These are phyloP conservation scores for Acrocephalus kingi DNA, from an alignment of 2,113 vertebrate species.

Conservation along the genomic window DNA sequence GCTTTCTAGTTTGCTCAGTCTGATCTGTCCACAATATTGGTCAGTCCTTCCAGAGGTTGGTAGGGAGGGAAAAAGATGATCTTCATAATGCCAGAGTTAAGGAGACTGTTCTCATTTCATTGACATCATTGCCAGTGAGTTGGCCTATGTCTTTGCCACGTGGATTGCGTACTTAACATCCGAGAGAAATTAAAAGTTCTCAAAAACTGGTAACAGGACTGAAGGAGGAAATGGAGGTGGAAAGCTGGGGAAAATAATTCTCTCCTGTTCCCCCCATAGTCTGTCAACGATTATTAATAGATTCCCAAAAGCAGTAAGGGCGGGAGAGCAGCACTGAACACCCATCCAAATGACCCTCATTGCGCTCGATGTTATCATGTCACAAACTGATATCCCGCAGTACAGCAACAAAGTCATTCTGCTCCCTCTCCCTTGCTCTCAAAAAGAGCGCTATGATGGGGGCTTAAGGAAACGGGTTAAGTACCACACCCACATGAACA, in stretches of 20 bases:
- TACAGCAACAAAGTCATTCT: neutral
- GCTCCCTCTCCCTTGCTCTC: neutral
- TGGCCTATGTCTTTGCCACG: accelerated
- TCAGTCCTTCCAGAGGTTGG: neutral
- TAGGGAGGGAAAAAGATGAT: neutral
- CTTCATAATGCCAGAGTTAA: neutral
- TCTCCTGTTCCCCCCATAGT: neutral
- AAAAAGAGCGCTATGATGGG: accelerated
- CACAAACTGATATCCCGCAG: neutral
- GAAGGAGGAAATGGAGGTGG: neutral
- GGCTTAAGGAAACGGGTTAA: no score
- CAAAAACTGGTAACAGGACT: neutral
- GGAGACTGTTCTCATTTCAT: neutral
- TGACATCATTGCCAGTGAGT: neutral
- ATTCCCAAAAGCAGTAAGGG: neutral
- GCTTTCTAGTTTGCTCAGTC: neutral
- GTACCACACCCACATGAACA: neutral
- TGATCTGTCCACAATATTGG: neutral
- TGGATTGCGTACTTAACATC: neutral
- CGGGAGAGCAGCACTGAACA: neutral
- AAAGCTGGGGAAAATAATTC: neutral
- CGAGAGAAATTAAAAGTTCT: neutral
- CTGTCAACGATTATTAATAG: neutral
- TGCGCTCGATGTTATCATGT: neutral
- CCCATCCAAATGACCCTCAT: neutral